These are phyloP conservation scores for Heterodera schachtii DNA, from an alignment of 1,140 invertebrate species.

Conservation along the genomic window DNA sequence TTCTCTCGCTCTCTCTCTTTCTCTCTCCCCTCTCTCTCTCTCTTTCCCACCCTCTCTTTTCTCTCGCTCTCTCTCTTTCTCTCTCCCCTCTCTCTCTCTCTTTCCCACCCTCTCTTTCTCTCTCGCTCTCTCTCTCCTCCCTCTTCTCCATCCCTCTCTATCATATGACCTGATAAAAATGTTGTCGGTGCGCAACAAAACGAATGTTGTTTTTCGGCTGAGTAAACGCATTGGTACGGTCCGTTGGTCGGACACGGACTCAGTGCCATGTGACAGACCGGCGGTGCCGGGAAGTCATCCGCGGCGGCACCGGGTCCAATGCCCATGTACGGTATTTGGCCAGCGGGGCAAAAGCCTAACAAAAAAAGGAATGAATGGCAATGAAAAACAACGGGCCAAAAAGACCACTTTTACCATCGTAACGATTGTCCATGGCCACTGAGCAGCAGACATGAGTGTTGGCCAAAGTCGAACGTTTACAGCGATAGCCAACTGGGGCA, in stretches of 20 bases:
- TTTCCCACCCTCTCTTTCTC: too few relatives aligned
- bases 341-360: constrained; percentile 58
- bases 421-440: constrained; percentile 45
- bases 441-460: constrained; percentile 59
- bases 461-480: constrained; percentile 57
- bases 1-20: too few relatives aligned
- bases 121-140: too few relatives aligned
- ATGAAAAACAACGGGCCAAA: neutral
- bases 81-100: too few relatives aligned
- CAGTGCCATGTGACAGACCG: constrained; percentile 62
- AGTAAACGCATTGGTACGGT: constrained; percentile 64
- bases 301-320: constrained; percentile 34
- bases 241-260: constrained; percentile 60
- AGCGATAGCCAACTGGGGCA: constrained; percentile 54
- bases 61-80: too few relatives aligned
- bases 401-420: constrained; percentile 31
- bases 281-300: constrained; percentile 37
- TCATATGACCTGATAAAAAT: neutral
- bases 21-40: too few relatives aligned
- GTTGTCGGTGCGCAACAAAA: constrained; percentile 58
- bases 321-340: constrained; percentile 58
- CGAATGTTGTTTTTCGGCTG: constrained; percentile 63
- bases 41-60: too few relatives aligned
- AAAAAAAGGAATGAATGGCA: neutral
- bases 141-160: too few relatives aligned